phyloP scores from a whole-genome alignment of 1,140 invertebrate genomes.

The Oedothorax gibbosus region DNA sequence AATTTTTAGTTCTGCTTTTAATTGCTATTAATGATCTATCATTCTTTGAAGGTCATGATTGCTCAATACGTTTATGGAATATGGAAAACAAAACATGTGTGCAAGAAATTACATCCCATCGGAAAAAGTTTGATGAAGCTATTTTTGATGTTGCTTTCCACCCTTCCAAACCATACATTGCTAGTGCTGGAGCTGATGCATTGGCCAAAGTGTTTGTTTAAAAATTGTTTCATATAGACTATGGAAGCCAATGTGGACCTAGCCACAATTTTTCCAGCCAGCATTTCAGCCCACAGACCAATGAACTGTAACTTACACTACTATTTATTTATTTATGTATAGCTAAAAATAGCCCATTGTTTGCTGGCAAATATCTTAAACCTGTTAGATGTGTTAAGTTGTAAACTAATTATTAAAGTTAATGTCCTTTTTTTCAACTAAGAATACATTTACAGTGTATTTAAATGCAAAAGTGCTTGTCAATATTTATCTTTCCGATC shows the following conservation, averaged over 20 bases:
- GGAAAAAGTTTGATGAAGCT: slow-evolving; percentile 99
- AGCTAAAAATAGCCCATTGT: slow-evolving; percentile 27
- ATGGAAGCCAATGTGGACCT: slow-evolving; percentile 26
- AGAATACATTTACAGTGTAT: not conserved
- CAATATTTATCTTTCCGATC: not conserved
- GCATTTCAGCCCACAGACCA: slow-evolving; percentile 58
- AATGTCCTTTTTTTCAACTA: not conserved
- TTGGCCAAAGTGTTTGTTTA: slow-evolving; percentile 92
- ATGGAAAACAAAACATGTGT: slow-evolving; percentile 98
- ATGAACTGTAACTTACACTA: slow-evolving; percentile 56
- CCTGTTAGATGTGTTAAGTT: not conserved
- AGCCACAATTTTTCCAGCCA: slow-evolving; percentile 52
- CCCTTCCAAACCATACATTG: slow-evolving; percentile 97
- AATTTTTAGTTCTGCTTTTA: too few relatives aligned
- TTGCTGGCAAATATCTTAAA: slow-evolving; percentile 37
- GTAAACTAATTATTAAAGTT: not conserved
- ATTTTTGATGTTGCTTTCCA: slow-evolving; percentile 99
- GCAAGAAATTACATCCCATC: slow-evolving; percentile 98
- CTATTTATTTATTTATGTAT: slow-evolving; percentile 60
- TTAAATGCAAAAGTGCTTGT: not conserved
- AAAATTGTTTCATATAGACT: slow-evolving; percentile 39
- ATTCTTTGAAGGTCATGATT: slow-evolving; percentile 86
- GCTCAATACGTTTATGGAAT: slow-evolving; percentile 99
- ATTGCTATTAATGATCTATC: not conserved
- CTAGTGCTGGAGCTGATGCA: slow-evolving; percentile 97